These are phyloP conservation scores for Loxodonta africana DNA, from an alignment of 2,113 vertebrate species.

Conservation along the genomic window DNA sequence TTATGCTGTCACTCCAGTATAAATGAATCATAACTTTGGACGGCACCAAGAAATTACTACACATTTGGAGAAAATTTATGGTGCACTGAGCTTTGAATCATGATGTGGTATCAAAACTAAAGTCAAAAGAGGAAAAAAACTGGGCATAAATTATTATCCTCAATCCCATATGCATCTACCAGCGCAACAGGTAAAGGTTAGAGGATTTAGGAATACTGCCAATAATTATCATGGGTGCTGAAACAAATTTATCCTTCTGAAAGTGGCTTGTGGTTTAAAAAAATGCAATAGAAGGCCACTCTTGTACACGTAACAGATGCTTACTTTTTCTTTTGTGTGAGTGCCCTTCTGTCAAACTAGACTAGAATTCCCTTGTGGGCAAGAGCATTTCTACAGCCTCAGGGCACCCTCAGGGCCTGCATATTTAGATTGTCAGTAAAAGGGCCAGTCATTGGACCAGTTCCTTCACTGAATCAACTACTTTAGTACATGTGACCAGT, in stretches of 20 bases:
- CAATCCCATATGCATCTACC: slow-evolving; percentile 53
- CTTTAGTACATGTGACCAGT: neutral
- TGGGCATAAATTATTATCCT: slow-evolving; percentile 95
- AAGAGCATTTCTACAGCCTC: neutral
- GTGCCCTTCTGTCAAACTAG: neutral
- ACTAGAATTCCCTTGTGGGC: slow-evolving; percentile 8
- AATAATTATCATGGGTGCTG: slow-evolving; percentile 75
- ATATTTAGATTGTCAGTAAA: neutral
- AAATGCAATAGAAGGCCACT: neutral
- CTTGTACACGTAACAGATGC: neutral
- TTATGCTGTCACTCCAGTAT: slow-evolving; percentile 99
- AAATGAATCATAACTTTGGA: slow-evolving; percentile 99
- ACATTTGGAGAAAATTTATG: slow-evolving; percentile 99
- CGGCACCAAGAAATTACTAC: slow-evolving; percentile 98
- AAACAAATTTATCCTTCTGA: slow-evolving; percentile 71
- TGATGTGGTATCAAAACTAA: slow-evolving; percentile 97
- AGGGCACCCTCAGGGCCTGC: neutral
- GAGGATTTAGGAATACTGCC: slow-evolving; percentile 76
- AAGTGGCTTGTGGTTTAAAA: slow-evolving; percentile 6
- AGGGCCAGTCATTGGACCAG: neutral
- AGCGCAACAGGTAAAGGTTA: slow-evolving; percentile 84
- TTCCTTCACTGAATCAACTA: neutral
- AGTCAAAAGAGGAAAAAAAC: slow-evolving; percentile 90
- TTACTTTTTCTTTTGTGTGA: slow-evolving; percentile 15
- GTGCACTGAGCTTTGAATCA: slow-evolving; percentile 96